Conservation (phyloP, 2,113 vertebrate genomes). For the Mus spicilegus region DNA sequence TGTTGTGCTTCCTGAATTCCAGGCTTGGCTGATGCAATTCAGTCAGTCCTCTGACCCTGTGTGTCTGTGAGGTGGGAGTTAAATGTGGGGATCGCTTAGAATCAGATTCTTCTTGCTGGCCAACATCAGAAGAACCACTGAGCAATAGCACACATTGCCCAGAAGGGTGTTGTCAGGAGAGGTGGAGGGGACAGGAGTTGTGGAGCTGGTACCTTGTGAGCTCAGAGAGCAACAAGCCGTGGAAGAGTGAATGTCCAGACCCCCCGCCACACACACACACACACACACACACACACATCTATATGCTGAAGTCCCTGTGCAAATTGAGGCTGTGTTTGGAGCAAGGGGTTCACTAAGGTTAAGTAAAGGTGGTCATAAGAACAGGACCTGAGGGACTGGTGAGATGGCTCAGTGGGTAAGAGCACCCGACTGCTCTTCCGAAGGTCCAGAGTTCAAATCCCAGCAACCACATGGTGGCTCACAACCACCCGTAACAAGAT, state of each 20-base stretch:
- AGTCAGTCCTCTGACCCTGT: background rate
- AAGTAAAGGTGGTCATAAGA: background rate
- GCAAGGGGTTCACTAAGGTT: background rate
- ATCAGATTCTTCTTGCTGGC: background rate
- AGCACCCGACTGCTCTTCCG: too few relatives aligned
- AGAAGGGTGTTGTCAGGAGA: background rate
- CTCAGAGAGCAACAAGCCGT: background rate
- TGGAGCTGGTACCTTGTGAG: too few relatives aligned
- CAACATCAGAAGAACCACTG: background rate
- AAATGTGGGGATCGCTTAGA: background rate
- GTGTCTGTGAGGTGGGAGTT: background rate
- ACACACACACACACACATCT: too few relatives aligned
- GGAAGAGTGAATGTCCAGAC: background rate
- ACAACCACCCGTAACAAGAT: too few relatives aligned
- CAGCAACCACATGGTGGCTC: too few relatives aligned
- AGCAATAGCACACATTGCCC: background rate
- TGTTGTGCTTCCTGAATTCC: background rate
- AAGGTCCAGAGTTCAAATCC: too few relatives aligned
- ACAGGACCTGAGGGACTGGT: too few relatives aligned
- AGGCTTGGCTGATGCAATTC: too few relatives aligned
- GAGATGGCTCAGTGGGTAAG: too few relatives aligned
- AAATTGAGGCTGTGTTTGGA: too few relatives aligned
- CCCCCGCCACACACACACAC: fast-evolving
- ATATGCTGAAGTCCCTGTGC: too few relatives aligned
- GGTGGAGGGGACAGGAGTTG: too few relatives aligned